Evolutionary conservation across 2,797 vertebrate species (phyloP).

Genomic region (Cryptoprocta ferox): DNA sequence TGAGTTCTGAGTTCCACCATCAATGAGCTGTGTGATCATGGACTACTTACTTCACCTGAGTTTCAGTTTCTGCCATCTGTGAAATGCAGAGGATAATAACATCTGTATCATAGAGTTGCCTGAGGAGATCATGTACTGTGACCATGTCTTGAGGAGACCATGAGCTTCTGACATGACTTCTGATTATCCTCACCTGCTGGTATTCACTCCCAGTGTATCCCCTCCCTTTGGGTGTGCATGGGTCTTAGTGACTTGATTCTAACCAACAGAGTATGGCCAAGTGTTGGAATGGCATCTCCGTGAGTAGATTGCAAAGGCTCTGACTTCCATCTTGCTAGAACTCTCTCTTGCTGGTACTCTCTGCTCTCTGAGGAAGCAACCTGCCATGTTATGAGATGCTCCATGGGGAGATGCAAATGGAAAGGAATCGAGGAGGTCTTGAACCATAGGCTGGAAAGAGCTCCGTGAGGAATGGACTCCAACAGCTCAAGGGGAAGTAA

Average conservation of each 20-base stretch:
- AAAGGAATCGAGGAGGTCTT: neutral
- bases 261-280: neutral
- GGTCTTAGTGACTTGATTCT: neutral
- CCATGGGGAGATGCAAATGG: too few species aligned
- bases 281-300: neutral
- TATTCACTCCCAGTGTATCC: neutral
- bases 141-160: neutral
- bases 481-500: neutral
- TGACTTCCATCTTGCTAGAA: neutral
- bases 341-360: neutral
- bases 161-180: neutral
- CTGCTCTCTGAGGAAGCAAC: neutral
- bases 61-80: neutral
- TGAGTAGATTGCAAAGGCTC: neutral
- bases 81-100: neutral
- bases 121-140: neutral
- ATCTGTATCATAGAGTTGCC: neutral
- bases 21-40: neutral
- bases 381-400: neutral
- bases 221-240: neutral
- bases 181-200: neutral
- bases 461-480: neutral
- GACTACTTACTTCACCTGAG: neutral
- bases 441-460: neutral
- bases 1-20: neutral